Base-by-base conservation (phyloP, 1,140 invertebrate species). In the Heliconius eleuchia region DNA sequence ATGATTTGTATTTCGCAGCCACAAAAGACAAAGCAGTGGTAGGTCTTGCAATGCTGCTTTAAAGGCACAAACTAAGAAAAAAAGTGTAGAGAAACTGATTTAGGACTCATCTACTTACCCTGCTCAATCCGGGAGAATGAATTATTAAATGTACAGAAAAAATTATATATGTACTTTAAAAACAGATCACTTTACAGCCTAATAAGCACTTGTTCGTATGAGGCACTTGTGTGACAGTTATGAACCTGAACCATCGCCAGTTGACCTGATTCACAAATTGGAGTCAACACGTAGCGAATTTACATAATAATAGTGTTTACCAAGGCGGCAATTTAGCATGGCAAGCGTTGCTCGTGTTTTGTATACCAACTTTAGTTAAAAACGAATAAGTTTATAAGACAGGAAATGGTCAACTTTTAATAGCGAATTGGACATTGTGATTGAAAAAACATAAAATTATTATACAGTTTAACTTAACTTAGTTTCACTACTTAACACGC, bases 261-360 rank as follows among this genome's bases (percentile, higher is more conserved):
- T 75, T 86, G 82, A 87, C 85, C 83, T 84, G 76, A 80, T 85
- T 88, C 30, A 55, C 76, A 71, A 78, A 66, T 18, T 74, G 72
- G 27, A 84, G 86, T 85, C 84, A 85, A 88, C 86, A 84, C 82
- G 76, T 80, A 78, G 77, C 71, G 76, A 84, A 90, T 91, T 91
- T 89, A 83, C 88, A 90, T 90, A 79, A 88, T 89, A 91, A 91
- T 89, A 71, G 80, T 85, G 87, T 87, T 86, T 86, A 83, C 82
- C 73, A 77, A 76, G 81, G 76, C 82, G 77, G 82, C 80, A 83
- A 79, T 87, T 85, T 86, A 77, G 76, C 76, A 80, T 80, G 76
- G 73, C 76, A 52, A 76, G 80, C 66, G 76, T 19, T 80, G 75
- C 52, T 23, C 79, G 71, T 80, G 75, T 74, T 80, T 74, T 77